phyloP scores from a whole-genome alignment of 2,888 invertebrate species.

The Aphrophora alni region DNA sequence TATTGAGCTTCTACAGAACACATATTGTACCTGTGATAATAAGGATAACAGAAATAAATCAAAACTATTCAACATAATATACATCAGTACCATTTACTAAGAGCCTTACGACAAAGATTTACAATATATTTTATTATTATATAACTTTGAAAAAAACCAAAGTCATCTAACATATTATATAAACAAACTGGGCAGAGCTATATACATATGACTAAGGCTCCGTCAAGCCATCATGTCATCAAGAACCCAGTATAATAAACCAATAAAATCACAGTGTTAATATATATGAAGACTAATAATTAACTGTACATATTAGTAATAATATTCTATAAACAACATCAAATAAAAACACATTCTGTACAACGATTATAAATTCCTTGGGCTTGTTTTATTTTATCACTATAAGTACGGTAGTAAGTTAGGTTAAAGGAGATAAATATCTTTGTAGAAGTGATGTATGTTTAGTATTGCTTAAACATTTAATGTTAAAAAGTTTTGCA shows the following conservation, averaged over 20 bases:
- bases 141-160: constrained; percentile 36
- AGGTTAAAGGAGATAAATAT: not conserved
- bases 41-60: not conserved
- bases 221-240: not conserved
- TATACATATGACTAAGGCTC: constrained; percentile 9
- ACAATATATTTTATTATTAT: constrained; percentile 38
- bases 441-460: not conserved
- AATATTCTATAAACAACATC: constrained; percentile 39
- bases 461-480: constrained; percentile 2
- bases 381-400: constrained; percentile 29
- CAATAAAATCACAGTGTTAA: constrained; percentile 32
- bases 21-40: too few species aligned
- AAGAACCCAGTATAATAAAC: constrained; percentile 13
- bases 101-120: constrained; percentile 49
- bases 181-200: constrained; percentile 34
- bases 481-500: not conserved
- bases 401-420: not conserved
- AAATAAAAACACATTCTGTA: constrained; percentile 39
- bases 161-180: constrained; percentile 35
- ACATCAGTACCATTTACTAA: constrained; percentile 48
- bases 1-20: too few species aligned
- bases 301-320: constrained; percentile 39
- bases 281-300: constrained; percentile 30
- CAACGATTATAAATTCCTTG: constrained; percentile 38
- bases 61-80: constrained; percentile 11